Evolutionary conservation across 2,888 invertebrate genomes (phyloP).

Genomic region (Creontiades dilutus): DNA sequence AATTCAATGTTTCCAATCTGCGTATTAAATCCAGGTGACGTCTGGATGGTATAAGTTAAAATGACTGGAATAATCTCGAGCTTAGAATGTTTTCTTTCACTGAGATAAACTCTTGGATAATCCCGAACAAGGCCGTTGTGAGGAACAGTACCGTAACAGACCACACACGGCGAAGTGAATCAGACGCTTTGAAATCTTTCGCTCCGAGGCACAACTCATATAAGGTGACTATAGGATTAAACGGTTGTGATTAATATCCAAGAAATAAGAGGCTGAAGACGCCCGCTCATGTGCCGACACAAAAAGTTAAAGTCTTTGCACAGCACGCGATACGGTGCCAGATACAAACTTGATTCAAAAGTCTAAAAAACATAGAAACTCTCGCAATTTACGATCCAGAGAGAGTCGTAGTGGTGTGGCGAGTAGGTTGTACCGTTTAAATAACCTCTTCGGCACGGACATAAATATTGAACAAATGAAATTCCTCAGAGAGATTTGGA

Average conservation of each 20-base stretch:
- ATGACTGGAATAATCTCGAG: background rate
- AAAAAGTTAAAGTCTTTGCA: background rate
- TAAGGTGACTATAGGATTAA: background rate
- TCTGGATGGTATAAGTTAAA: no score
- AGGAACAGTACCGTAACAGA: background rate
- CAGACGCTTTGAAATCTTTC: background rate
- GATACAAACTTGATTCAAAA: background rate
- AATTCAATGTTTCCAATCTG: no score
- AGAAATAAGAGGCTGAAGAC: background rate
- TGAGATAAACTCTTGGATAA: conserved; percentile 16
- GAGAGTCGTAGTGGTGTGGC: background rate
- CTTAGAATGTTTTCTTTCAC: background rate
- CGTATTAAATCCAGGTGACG: no score
- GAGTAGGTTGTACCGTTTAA: background rate
- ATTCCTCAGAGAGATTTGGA: background rate
- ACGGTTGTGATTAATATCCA: background rate
- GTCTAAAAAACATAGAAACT: background rate
- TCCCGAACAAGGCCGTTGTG: background rate
- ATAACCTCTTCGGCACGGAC: background rate
- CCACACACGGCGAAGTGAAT: background rate
- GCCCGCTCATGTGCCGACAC: background rate
- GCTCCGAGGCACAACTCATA: background rate
- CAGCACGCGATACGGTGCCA: background rate
- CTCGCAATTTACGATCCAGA: background rate
- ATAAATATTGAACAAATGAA: conserved; percentile 3